Evolutionary conservation across 2,888 invertebrate genomes (phyloP).

Genomic region (Leucozona laternaria): DNA sequence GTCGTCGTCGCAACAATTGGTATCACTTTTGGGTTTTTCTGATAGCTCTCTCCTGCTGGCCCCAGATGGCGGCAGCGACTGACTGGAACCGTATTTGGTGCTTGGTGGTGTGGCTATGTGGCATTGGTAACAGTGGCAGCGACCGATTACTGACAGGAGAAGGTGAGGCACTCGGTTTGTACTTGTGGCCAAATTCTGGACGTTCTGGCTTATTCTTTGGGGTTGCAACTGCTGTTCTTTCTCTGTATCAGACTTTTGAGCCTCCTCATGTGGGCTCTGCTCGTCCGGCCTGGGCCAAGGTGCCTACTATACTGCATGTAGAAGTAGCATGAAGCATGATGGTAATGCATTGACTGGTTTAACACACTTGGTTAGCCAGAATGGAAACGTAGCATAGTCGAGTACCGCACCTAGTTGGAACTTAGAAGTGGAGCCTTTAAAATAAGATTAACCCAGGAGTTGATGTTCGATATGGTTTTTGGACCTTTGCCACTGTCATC

Average conservation of each 20-base stretch:
- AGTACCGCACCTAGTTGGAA: slow-evolving; percentile 11
- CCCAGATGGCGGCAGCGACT: slow-evolving; percentile 44
- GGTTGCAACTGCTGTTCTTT: slow-evolving; percentile 62
- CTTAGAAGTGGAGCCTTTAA: slow-evolving; percentile 48
- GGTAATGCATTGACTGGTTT: slow-evolving; percentile 67
- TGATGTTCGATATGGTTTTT: slow-evolving; percentile 61
- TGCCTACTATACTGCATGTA: neutral
- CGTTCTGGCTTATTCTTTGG: slow-evolving; percentile 72
- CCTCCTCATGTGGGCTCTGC: slow-evolving; percentile 3
- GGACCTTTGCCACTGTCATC: slow-evolving; percentile 40
- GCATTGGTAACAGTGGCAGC: slow-evolving; percentile 55
- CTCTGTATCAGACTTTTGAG: slow-evolving; percentile 43
- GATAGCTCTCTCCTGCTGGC: slow-evolving; percentile 17
- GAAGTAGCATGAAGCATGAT: neutral
- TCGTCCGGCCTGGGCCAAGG: neutral
- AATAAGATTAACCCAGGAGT: slow-evolving; percentile 70
- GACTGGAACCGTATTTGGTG: slow-evolving; percentile 9
- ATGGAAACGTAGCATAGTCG: slow-evolving; percentile 23
- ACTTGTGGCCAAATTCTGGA: slow-evolving; percentile 82
- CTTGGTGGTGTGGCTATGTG: slow-evolving; percentile 10
- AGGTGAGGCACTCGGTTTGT: slow-evolving; percentile 81
- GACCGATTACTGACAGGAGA: slow-evolving; percentile 26
- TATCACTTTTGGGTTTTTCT: slow-evolving; percentile 70
- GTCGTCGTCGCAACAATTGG: slow-evolving; percentile 39
- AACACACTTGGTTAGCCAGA: slow-evolving; percentile 74